phyloP scores from a whole-genome alignment of 2,797 vertebrate genomes.

The Xenopus petersii region DNA sequence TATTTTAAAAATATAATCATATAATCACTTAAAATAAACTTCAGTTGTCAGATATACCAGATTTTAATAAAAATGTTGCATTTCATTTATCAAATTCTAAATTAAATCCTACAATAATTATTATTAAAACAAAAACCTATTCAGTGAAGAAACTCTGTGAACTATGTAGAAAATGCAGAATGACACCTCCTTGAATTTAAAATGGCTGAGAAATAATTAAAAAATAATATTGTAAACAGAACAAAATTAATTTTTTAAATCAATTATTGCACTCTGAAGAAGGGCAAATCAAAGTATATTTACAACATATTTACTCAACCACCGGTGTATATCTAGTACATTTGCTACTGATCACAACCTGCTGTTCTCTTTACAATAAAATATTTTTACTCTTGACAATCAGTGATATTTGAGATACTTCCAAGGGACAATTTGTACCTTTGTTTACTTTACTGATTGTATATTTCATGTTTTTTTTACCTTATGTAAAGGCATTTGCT shows the following conservation, averaged over 20 bases:
- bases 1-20: no score
- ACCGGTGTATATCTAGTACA: no score
- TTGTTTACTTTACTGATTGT: neutral
- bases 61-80: no score
- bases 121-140: slow-evolving; percentile 31
- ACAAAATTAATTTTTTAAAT: slow-evolving; percentile 53
- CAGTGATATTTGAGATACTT: slow-evolving; percentile 8
- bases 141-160: slow-evolving; percentile 64
- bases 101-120: no score
- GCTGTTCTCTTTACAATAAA: slow-evolving; percentile 80
- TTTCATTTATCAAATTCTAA: no score
- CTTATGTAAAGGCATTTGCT: slow-evolving; percentile 86
- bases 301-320: no score
- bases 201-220: slow-evolving; percentile 56
- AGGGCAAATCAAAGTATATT: no score
- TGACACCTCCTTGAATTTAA: slow-evolving; percentile 51
- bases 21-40: no score
- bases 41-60: no score
- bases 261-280: no score
- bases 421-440: neutral
- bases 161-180: slow-evolving; percentile 50
- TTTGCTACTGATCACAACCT: neutral
- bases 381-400: slow-evolving; percentile 50
- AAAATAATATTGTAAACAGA: slow-evolving; percentile 73
- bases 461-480: slow-evolving; percentile 54